Percentiles rank a stretch among this genome's conserved stretches.
These are phyloP conservation scores for Ammodytes dubius DNA, from an alignment of 2,113 vertebrate genomes.

Conservation along the genomic window DNA sequence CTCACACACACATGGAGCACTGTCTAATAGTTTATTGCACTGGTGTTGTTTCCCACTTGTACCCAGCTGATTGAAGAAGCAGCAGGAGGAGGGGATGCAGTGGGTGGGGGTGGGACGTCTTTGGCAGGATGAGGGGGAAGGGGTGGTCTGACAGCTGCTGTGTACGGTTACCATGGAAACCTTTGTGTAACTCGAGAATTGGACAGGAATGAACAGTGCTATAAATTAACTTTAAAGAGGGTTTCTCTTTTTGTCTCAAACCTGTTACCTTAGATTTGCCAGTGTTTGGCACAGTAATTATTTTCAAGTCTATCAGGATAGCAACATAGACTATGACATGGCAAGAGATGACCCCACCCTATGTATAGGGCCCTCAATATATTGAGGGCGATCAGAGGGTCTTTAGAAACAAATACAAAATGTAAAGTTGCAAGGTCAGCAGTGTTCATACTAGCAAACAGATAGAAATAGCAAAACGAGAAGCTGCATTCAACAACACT, in stretches of 20 bases:
- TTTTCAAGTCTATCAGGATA: neutral
- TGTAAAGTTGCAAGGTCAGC: neutral
- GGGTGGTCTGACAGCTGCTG: constrained; percentile 64
- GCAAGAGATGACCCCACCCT: constrained; percentile 17
- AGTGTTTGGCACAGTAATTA: constrained; percentile 8
- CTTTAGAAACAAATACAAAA: neutral
- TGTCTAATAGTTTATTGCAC: constrained; percentile 64
- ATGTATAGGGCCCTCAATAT: neutral
- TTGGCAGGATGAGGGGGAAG: constrained; percentile 18
- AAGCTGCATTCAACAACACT: neutral
- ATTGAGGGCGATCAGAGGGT: no score
- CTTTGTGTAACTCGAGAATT: constrained; percentile 74
- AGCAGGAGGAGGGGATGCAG: constrained; percentile 32
- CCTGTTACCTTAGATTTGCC: constrained; percentile 13
- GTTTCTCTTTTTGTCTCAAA: neutral
- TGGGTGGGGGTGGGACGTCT: constrained; percentile 33
- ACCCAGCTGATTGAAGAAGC: constrained; percentile 48
- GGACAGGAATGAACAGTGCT: neutral
- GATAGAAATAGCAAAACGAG: neutral
- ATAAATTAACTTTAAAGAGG: constrained; percentile 12
- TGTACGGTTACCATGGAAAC: constrained; percentile 83
- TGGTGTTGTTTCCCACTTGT: constrained; percentile 29
- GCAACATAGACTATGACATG: neutral
- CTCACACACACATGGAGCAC: constrained; percentile 23
- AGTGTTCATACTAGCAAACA: neutral